Percentiles rank a stretch among this genome's conserved stretches.
These are phyloP conservation scores for Tachina grossa DNA, from an alignment of 2,888 invertebrate genomes.

Conservation along the genomic window DNA sequence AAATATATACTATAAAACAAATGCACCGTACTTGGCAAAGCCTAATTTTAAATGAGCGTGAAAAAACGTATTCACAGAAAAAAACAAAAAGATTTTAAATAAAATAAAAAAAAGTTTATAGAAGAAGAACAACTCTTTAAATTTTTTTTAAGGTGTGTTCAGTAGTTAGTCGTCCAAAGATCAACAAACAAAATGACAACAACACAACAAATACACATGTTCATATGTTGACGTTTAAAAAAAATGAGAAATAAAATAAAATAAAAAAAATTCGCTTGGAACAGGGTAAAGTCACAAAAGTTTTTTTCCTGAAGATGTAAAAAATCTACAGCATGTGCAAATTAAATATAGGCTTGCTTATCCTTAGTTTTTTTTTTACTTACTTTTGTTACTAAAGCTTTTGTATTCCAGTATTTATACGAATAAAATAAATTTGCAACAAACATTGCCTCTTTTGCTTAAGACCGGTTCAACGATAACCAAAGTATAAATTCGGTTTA, in stretches of 20 bases:
- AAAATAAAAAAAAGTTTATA: conserved; percentile 23
- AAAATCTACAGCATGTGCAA: too few species aligned
- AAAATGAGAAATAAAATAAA: neutral
- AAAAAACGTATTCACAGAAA: neutral
- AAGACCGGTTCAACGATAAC: too few species aligned
- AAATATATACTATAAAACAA: neutral
- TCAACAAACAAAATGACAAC: conserved; percentile 39
- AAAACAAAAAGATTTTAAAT: neutral
- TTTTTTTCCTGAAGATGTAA: neutral
- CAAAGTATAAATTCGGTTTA: too few species aligned
- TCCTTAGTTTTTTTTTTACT: too few species aligned
- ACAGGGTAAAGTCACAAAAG: conserved; percentile 1
- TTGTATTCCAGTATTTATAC: too few species aligned
- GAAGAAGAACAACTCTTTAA: conserved; percentile 24
- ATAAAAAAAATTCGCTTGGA: neutral
- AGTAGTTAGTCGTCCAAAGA: conserved; percentile 37
- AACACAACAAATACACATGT: conserved; percentile 41
- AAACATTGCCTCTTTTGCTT: too few species aligned
- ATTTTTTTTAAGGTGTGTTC: conserved; percentile 60
- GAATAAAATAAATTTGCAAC: too few species aligned
- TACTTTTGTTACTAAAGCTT: too few species aligned
- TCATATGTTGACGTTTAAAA: conserved; percentile 32
- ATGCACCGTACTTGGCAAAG: conserved; percentile 18
- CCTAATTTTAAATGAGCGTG: conserved; percentile 53
- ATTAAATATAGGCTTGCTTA: too few species aligned